These are phyloP conservation scores for Saxidomus purpurata DNA, from an alignment of 1,140 invertebrate species.

Conservation along the genomic window DNA sequence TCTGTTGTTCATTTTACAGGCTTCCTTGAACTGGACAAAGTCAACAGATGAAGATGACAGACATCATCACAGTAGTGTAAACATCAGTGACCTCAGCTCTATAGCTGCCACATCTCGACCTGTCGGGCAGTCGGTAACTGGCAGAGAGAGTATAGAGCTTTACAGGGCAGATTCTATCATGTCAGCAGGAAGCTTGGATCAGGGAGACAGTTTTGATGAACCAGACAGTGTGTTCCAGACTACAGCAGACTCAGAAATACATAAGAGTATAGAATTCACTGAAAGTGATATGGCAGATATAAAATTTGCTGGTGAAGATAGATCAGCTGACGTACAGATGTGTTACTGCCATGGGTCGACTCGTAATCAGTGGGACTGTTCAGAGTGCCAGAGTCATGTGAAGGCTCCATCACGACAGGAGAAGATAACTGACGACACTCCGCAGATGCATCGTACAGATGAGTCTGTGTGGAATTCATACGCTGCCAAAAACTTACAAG, in stretches of 20 bases:
- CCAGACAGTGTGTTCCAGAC: not conserved
- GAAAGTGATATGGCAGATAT: slow-evolving; percentile 2
- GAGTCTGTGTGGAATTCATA: slow-evolving; percentile 82
- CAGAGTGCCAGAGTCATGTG: slow-evolving; percentile 77
- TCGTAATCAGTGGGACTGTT: slow-evolving; percentile 46
- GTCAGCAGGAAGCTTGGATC: not conserved
- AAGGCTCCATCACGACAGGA: slow-evolving; percentile 76
- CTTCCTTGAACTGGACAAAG: slow-evolving; percentile 56
- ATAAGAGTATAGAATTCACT: not conserved
- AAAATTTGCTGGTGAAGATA: not conserved
- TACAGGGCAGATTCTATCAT: not conserved
- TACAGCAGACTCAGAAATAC: not conserved
- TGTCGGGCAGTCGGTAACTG: slow-evolving; percentile 33
- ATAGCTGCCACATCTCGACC: slow-evolving; percentile 33
- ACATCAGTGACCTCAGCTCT: slow-evolving; percentile 40
- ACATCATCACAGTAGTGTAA: slow-evolving; percentile 21
- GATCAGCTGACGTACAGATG: not conserved
- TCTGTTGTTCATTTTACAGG: slow-evolving; percentile 1
- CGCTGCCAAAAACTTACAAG: slow-evolving; percentile 79
- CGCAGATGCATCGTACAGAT: slow-evolving; percentile 78
- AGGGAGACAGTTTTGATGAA: not conserved
- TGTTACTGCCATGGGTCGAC: slow-evolving; percentile 27
- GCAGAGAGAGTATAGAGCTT: not conserved
- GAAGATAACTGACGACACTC: slow-evolving; percentile 78
- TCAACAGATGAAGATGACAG: slow-evolving; percentile 45